Base-by-base conservation (phyloP, 64 coral and sea anemone species). In the Montipora capricornis region DNA sequence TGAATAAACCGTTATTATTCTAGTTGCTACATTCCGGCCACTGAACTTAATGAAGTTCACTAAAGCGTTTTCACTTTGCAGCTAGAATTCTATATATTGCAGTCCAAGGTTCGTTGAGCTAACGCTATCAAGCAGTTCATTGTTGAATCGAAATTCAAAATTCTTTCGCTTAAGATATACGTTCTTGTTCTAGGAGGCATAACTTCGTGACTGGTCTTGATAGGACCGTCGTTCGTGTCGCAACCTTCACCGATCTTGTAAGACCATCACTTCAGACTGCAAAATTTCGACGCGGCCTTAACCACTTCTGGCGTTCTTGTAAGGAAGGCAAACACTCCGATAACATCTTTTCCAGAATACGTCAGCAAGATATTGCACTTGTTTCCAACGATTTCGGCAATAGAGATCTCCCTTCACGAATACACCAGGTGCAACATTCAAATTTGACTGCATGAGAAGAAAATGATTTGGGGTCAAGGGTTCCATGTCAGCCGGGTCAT, bases 321-420 rank as follows among this genome's bases (percentile, higher is more conserved):
- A 93, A 86, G 15, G 24, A 79, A 47, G 37, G 76, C 37, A 94
- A n/a, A 51, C 82, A 94, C 52, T 94, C 86, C 47, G 26, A 77
- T 12, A 89, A 24, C 92, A 94, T 75, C 73, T 68, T 73, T 71
- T 89, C 75, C 93, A 94, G 76, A 94, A 93, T 69, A 71, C 44
- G 5, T 82, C 60, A 64, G 60, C 9, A 12, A 64, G 60, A 64
- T 64, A 64, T 12, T 64, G 60, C 9, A 64, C 60, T 58, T 87
- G 87, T 24, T 20, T 88, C 87, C 87, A 88, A 20, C 87, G 47
- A 79, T 19, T 49, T 37, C 44, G 8, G 17, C 87, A 47, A 17
- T 75, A 76, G 29, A 52, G 24, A 52, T 64, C 60, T 64, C 60
- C 60, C 14, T 14, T 88, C 87, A 51, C 75, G 4, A 8, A 75